Base-by-base conservation (phyloP, 2,888 invertebrate species). In the Apodemia duryi region DNA sequence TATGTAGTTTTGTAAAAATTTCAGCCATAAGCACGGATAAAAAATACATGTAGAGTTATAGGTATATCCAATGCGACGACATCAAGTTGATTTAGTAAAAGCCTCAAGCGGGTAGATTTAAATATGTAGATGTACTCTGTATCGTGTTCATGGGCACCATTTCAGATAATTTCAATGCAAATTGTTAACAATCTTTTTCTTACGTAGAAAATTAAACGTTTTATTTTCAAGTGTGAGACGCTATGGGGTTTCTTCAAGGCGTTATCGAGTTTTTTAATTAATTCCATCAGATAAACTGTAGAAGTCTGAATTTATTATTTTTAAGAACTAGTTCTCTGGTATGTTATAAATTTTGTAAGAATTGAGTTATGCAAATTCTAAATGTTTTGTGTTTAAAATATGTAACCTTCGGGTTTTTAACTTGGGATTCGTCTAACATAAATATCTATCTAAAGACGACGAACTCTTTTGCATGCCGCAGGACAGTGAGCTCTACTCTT, bases 101-200 rank as follows among this genome's bases (percentile, higher is more conserved):
- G 70, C 74, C 73, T 68, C 60, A 63, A 70, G 74, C 71, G 70
- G 65, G 67, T 61, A 67, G 67, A 41, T 71, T 72, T 72, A 67
- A 78, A 73, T 77, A 74, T 74, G 72, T 70, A 75, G 65, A 69
- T 68, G 38, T 38, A 71, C 66, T 13, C 46, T 64, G 66, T 71
- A 69, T 72, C 71, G 67, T 68, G 70, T 68, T 63, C 65, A 13
- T 51, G 64, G 72, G 70, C 66, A 73, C 72, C 70, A 67, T 73
- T 73, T 71, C 69, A 64, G 67, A 70, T 72, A 72, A 76, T 80
- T 77, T 74, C 67, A 74, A 80, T 80, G 78, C 73, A 79, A 81
- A 81, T 80, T 74, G 72, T 70, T 49, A 65, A 66, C 69, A 72
- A 70, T 49, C 63, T 61, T 67, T 57, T 67, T 68, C 62, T 68